Percentiles rank a stretch among this genome's conserved stretches.
phyloP scores from a whole-genome alignment of 2,888 invertebrate genomes.

The Esperia sulphurella region DNA sequence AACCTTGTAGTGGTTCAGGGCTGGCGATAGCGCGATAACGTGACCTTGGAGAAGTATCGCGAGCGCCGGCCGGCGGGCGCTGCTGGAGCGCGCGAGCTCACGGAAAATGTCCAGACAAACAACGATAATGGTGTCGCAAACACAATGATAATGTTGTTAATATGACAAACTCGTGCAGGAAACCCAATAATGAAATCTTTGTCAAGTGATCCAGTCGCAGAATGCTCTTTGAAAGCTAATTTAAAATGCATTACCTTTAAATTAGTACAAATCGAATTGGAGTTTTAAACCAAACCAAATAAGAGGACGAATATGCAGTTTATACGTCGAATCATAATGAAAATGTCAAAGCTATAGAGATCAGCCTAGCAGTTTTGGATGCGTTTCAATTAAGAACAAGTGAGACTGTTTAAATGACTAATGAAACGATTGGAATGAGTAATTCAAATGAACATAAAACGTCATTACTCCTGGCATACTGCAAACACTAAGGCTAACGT shows the following conservation, averaged over 20 bases:
- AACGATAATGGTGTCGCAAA: constrained; percentile 56
- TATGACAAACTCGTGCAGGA: constrained; percentile 27
- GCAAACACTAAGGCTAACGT: constrained; percentile 23
- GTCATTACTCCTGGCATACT: constrained; percentile 46
- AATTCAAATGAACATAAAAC: constrained; percentile 58
- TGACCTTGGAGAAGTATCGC: constrained; percentile 71
- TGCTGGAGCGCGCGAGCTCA: constrained; percentile 56
- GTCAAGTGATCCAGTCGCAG: constrained; percentile 6
- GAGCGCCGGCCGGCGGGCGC: constrained; percentile 73
- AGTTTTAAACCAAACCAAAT: background rate
- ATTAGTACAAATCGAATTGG: background rate
- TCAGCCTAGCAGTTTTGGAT: constrained; percentile 51
- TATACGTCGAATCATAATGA: constrained; percentile 6
- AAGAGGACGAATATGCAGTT: background rate
- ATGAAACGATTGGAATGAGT: constrained; percentile 64
- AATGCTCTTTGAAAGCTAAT: constrained; percentile 9
- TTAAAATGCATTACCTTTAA: constrained; percentile 17
- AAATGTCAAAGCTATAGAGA: constrained; percentile 22
- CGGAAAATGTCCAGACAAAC: constrained; percentile 71
- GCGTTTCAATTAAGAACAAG: constrained; percentile 66
- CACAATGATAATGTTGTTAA: constrained; percentile 46
- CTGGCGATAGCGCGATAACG: constrained; percentile 75
- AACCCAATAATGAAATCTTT: constrained; percentile 22
- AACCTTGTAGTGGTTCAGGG: constrained; percentile 65
- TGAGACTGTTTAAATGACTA: constrained; percentile 62